Conservation (phyloP, 2,113 vertebrate species). For the Seriola dumerili region DNA sequence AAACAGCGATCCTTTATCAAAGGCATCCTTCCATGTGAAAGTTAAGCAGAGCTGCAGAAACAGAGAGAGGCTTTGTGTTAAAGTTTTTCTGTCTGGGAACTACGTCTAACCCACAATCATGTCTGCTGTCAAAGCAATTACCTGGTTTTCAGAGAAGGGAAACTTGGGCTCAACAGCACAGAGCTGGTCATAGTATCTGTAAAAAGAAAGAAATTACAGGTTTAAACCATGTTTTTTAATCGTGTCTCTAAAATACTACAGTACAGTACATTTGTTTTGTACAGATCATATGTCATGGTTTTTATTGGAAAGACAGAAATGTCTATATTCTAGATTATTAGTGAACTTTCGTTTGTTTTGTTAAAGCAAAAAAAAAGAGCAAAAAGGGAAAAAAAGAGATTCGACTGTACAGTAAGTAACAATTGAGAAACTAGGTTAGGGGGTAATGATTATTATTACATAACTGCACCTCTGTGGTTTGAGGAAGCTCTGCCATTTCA, state of each 20-base stretch:
- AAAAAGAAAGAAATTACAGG: slow-evolving; percentile 30
- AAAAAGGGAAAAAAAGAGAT: background rate
- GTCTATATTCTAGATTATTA: background rate
- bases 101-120: slow-evolving; percentile 1
- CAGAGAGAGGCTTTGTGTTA: slow-evolving; percentile 55
- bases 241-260: background rate
- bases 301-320: background rate
- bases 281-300: background rate
- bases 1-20: slow-evolving; percentile 99
- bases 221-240: too few species aligned
- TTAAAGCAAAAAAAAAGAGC: background rate
- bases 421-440: background rate
- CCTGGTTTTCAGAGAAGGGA: slow-evolving; percentile 98
- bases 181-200: slow-evolving; percentile 97
- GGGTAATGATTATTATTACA: slow-evolving; percentile 8
- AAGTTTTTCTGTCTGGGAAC: slow-evolving; percentile 1
- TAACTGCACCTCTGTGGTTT: slow-evolving; percentile 2
- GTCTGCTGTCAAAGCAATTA: slow-evolving; percentile 63
- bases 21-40: slow-evolving; percentile 99
- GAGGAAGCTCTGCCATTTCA: slow-evolving; percentile 34
- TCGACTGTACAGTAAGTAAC: background rate
- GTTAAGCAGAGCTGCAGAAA: slow-evolving; percentile 92
- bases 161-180: slow-evolving; percentile 97
- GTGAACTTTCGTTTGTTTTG: background rate
- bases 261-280: background rate